Evolutionary conservation across 2,888 invertebrate genomes (phyloP).

Genomic region (Eupeodes luniger): DNA sequence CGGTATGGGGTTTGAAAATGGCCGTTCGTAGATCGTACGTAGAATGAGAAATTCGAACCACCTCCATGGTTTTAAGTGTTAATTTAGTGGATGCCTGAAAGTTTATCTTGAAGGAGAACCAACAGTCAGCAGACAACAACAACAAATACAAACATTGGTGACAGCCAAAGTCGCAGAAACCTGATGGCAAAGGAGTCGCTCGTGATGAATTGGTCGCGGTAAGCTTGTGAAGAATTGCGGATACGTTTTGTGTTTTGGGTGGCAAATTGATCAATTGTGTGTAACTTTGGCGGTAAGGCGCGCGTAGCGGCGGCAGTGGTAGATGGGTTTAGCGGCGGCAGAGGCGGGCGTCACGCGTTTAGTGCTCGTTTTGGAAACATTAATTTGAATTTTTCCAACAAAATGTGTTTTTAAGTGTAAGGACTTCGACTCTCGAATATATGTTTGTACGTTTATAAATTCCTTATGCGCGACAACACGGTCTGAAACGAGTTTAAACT

Average conservation of each 20-base stretch:
- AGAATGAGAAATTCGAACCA: slow-evolving; percentile 34
- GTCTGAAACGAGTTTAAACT: neutral
- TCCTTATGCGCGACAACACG: neutral
- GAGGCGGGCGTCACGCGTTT: slow-evolving; percentile 3
- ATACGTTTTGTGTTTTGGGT: slow-evolving; percentile 45
- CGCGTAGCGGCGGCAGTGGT: no score
- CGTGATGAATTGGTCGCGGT: slow-evolving; percentile 57
- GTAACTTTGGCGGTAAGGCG: slow-evolving; percentile 1
- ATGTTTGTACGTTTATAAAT: neutral
- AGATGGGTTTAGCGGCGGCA: neutral
- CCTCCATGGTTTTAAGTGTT: slow-evolving; percentile 60
- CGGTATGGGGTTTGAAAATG: neutral
- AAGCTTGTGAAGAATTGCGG: slow-evolving; percentile 19
- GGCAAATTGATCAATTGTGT: slow-evolving; percentile 72
- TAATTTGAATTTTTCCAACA: slow-evolving; percentile 41
- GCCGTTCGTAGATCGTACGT: neutral
- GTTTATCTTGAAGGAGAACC: slow-evolving; percentile 24
- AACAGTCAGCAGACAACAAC: no score
- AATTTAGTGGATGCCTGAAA: slow-evolving; percentile 67
- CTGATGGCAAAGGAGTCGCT: slow-evolving; percentile 34
- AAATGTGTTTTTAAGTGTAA: slow-evolving; percentile 32
- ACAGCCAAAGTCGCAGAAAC: slow-evolving; percentile 41
- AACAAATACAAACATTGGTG: slow-evolving; percentile 13
- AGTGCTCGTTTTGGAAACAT: slow-evolving; percentile 49
- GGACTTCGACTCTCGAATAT: neutral